Conservation (phyloP, 2,797 vertebrate species). For the Brachyalestes nurse region DNA sequence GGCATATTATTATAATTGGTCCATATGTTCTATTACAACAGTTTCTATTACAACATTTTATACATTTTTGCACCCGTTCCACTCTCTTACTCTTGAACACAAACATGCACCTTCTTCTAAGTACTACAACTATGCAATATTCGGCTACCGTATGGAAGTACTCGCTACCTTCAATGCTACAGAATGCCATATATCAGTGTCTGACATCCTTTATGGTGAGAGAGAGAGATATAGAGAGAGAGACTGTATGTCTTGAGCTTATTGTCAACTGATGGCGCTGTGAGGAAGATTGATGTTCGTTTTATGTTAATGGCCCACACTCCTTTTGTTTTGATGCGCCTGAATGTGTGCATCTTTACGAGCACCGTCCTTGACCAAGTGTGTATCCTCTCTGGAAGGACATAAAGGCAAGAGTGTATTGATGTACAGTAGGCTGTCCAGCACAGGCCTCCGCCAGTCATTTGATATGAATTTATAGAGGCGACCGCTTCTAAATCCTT, state of each 20-base stretch:
- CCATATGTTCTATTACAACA: too few species aligned
- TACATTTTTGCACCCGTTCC: too few species aligned
- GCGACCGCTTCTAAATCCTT: slow-evolving; percentile 77
- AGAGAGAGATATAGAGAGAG: not conserved
- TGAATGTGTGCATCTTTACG: slow-evolving; percentile 21
- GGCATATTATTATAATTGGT: not conserved
- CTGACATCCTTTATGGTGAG: not conserved
- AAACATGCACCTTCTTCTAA: slow-evolving; percentile 52
- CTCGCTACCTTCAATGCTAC: not conserved
- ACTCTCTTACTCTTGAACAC: not conserved
- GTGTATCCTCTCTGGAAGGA: slow-evolving; percentile 40
- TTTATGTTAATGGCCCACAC: slow-evolving; percentile 49
- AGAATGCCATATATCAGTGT: slow-evolving; percentile 4
- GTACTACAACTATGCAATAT: slow-evolving; percentile 15
- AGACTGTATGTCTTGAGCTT: not conserved
- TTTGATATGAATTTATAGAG: slow-evolving; percentile 84
- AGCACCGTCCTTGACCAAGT: slow-evolving; percentile 50
- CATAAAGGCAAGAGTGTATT: slow-evolving; percentile 22
- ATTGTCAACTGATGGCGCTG: slow-evolving; percentile 6
- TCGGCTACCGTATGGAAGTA: not conserved
- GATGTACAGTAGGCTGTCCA: slow-evolving; percentile 51
- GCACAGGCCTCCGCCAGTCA: slow-evolving; percentile 72
- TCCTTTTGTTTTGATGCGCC: slow-evolving; percentile 51
- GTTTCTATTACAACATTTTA: too few species aligned
- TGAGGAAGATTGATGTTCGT: slow-evolving; percentile 37